phyloP scores from a whole-genome alignment of 2,888 invertebrate genomes.

The Sepioteuthis lessoniana region DNA sequence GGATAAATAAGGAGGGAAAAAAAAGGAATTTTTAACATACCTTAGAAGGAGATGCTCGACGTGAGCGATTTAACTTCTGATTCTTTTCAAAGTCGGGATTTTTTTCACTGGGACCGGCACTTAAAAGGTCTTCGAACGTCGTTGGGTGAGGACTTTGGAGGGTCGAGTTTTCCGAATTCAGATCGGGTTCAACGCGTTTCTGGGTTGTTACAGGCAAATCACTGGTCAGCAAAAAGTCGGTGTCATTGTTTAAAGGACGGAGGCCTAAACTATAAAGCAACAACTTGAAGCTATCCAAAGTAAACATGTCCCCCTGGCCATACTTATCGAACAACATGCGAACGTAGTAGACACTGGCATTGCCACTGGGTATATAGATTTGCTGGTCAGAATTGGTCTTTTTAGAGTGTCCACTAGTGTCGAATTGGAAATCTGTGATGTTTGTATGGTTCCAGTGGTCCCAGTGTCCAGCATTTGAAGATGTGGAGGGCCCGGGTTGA shows the following conservation, averaged over 20 bases:
- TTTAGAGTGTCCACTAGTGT: neutral
- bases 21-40: neutral
- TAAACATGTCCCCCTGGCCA: constrained; percentile 36
- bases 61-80: neutral
- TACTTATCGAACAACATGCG: constrained; percentile 34
- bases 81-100: neutral
- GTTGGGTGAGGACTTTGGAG: neutral
- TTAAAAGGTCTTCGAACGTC: neutral
- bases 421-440: neutral
- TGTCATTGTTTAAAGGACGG: neutral
- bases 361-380: constrained; percentile 34
- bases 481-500: neutral
- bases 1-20: too few relatives aligned
- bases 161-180: neutral
- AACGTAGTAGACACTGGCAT: constrained; percentile 24
- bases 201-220: neutral
- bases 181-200: neutral
- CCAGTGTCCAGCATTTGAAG: neutral
- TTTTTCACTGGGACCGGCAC: neutral
- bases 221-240: constrained; percentile 14
- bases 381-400: constrained; percentile 24
- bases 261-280: constrained; percentile 44
- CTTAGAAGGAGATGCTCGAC: neutral
- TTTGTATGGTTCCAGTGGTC: neutral
- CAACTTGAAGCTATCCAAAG: constrained; percentile 35